Conservation (phyloP, 2,888 invertebrate genomes). For the Limulus polyphemus region DNA sequence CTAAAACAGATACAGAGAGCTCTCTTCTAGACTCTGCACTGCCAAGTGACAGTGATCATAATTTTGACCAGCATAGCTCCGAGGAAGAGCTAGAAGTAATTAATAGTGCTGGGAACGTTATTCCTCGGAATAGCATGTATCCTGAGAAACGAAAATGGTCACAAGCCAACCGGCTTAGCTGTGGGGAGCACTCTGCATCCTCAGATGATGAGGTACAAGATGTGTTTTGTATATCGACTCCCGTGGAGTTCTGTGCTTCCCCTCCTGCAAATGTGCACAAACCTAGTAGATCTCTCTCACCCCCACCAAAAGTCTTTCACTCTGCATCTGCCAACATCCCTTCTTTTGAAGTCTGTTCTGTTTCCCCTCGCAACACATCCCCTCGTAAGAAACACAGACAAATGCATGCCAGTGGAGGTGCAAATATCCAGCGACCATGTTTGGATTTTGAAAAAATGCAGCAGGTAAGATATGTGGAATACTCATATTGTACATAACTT, state of each 20-base stretch:
- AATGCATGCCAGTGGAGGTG: constrained; percentile 31
- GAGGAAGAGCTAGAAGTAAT: constrained; percentile 83
- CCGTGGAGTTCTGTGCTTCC: constrained; percentile 79
- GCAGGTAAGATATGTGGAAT: constrained; percentile 50
- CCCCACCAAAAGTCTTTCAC: constrained; percentile 41
- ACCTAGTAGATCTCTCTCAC: constrained; percentile 46
- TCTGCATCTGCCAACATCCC: constrained; percentile 30
- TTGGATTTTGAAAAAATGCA: constrained; percentile 95
- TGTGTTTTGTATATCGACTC: constrained; percentile 52
- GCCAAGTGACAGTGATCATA: constrained; percentile 45
- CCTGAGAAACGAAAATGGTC: constrained; percentile 68
- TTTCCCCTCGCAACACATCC: constrained; percentile 41
- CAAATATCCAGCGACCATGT: constrained; percentile 60
- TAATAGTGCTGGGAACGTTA: constrained; percentile 39
- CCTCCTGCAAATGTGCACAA: constrained; percentile 80
- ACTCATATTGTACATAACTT: too few species aligned
- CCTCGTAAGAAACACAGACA: constrained; percentile 46
- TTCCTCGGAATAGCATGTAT: constrained; percentile 22
- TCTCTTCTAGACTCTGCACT: constrained; percentile 36
- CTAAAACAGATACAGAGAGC: constrained; percentile 16
- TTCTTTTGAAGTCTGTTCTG: constrained; percentile 32
- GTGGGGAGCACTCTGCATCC: constrained; percentile 35
- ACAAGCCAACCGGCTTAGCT: constrained; percentile 39
- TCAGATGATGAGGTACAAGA: constrained; percentile 55
- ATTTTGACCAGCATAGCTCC: constrained; percentile 76